These are phyloP conservation scores for Crotalus horridus DNA, from an alignment of 2,113 vertebrate genomes.

Conservation along the genomic window DNA sequence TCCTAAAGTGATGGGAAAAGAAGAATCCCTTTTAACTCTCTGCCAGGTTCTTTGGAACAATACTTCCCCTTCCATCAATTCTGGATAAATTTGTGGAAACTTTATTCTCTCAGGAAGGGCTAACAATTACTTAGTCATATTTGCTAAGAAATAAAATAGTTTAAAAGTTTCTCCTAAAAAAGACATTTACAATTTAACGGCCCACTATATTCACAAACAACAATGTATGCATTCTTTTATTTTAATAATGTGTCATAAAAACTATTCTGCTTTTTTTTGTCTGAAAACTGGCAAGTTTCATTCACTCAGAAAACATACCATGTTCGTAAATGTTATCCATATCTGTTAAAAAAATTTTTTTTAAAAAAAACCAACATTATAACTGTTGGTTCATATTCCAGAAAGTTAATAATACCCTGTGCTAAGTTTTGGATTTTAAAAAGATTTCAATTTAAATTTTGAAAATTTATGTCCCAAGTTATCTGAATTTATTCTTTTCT, in stretches of 20 bases:
- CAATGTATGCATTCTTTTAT: neutral
- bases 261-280: neutral
- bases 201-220: neutral
- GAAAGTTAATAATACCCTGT: neutral
- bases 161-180: neutral
- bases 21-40: neutral
- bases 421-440: neutral
- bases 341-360: neutral
- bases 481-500: neutral
- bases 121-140: neutral
- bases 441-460: neutral
- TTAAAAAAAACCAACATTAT: no score
- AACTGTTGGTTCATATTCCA: neutral
- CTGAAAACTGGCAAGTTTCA: neutral
- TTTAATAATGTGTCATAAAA: neutral
- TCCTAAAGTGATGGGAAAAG: neutral
- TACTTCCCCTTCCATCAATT: no score
- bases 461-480: neutral
- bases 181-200: neutral
- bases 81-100: neutral
- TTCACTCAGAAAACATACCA: neutral
- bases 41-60: neutral
- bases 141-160: neutral
- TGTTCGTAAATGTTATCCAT: neutral
- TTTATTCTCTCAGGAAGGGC: neutral